phyloP scores from a whole-genome alignment of 2,797 vertebrate genomes.

The Bradypodion pumilum region DNA sequence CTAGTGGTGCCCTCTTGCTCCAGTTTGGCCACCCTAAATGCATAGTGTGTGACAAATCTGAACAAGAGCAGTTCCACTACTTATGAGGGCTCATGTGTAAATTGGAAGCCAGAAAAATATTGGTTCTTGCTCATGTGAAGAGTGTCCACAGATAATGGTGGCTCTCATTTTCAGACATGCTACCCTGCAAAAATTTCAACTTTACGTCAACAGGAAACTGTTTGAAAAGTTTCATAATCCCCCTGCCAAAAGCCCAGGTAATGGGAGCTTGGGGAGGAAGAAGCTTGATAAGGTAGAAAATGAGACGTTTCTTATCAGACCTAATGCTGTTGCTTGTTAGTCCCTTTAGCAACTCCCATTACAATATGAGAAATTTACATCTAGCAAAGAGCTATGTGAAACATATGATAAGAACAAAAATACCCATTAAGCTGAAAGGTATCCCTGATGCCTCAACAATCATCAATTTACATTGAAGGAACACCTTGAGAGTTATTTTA shows the following conservation, averaged over 20 bases:
- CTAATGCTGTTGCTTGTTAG: neutral
- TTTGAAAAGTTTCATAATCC: neutral
- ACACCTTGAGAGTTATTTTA: constrained; percentile 11
- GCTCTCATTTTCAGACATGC: too few species aligned
- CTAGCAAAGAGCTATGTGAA: neutral
- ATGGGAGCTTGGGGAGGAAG: neutral
- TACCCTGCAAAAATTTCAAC: too few species aligned
- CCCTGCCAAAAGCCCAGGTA: neutral
- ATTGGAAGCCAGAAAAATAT: too few species aligned
- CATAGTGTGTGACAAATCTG: too few species aligned
- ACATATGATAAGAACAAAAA: neutral
- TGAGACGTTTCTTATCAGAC: neutral
- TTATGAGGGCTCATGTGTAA: too few species aligned
- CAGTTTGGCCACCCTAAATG: too few species aligned
- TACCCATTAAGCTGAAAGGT: constrained; percentile 6
- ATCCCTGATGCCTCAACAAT: constrained; percentile 17
- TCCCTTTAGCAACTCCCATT: neutral
- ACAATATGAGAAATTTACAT: neutral
- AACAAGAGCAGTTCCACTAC: too few species aligned
- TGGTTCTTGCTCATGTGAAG: too few species aligned
- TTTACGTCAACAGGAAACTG: too few species aligned
- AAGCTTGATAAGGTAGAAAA: neutral
- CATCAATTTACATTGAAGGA: constrained; percentile 10
- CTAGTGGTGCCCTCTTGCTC: too few species aligned
- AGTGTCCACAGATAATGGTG: too few species aligned